A percentile compares a stretch with the other conserved stretches of the same genome.
Evolutionary conservation across 2,888 invertebrate genomes (phyloP).

Genomic region (Thysanoteuthis rhombus): DNA sequence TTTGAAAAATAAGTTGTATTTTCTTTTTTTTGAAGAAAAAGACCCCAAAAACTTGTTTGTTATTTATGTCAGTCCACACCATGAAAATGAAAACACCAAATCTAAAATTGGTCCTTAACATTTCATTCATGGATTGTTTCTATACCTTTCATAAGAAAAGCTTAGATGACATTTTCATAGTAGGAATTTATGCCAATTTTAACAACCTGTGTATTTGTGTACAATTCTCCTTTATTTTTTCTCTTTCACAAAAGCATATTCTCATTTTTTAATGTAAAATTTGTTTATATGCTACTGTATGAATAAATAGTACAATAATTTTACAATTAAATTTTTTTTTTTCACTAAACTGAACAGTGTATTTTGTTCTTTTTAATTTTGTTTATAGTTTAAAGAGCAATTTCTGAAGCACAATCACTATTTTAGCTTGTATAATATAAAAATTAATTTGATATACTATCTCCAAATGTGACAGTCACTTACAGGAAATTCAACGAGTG

Average conservation of each 20-base stretch:
- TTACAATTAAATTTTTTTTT: not conserved
- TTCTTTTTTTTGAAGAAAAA: too few species aligned
- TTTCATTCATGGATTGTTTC: too few species aligned
- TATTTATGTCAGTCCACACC: too few species aligned
- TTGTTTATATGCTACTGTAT: not conserved
- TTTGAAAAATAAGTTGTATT: too few species aligned
- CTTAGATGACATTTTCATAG: not conserved
- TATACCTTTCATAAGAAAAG: not conserved
- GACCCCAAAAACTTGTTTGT: too few species aligned
- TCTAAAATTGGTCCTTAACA: too few species aligned
- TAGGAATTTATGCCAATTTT: not conserved
- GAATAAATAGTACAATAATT: not conserved
- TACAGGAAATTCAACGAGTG: not conserved
- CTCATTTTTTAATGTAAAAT: not conserved
- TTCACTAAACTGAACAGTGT: not conserved
- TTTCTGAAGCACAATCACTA: not conserved
- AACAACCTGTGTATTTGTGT: not conserved
- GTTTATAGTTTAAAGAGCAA: not conserved
- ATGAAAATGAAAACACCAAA: too few species aligned
- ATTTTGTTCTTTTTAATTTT: not conserved
- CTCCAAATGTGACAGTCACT: not conserved
- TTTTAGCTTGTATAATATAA: not conserved
- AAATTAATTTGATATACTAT: not conserved
- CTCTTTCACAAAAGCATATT: not conserved
- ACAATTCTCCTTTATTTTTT: not conserved